These are phyloP conservation scores for Menura novaehollandiae DNA, from an alignment of 2,113 vertebrate genomes.

Conservation along the genomic window DNA sequence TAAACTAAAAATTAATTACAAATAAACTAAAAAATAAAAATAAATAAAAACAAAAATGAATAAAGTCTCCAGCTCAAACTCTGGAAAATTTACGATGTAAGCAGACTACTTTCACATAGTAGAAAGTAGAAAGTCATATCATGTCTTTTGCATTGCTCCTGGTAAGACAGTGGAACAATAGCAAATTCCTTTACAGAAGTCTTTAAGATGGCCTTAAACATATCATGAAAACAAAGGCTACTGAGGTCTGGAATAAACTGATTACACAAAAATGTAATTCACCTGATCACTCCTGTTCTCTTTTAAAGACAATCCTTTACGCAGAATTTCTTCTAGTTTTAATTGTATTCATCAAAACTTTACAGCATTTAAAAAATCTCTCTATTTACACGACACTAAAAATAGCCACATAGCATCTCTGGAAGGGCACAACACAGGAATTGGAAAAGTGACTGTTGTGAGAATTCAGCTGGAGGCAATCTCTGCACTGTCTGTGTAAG, in stretches of 20 bases:
- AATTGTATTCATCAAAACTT: not conserved
- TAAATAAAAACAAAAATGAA: too few relatives aligned
- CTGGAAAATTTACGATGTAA: not conserved
- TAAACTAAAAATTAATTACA: not conserved
- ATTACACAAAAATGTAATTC: not conserved
- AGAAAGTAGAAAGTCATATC: not conserved
- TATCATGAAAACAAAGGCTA: not conserved
- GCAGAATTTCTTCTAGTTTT: not conserved
- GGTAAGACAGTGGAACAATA: not conserved
- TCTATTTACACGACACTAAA: not conserved
- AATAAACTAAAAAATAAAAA: not conserved
- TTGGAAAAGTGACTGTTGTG: not conserved
- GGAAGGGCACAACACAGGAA: not conserved
- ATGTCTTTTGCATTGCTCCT: not conserved
- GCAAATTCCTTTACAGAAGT: not conserved
- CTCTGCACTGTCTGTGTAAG: not conserved
- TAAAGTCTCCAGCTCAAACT: not conserved
- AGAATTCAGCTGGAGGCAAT: not conserved
- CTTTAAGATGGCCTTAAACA: not conserved
- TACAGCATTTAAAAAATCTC: not conserved
- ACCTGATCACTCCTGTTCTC: not conserved
- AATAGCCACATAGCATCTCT: not conserved
- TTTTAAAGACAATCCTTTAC: not conserved
- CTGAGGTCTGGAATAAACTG: not conserved
- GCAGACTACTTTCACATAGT: not conserved